These are phyloP conservation scores for Conopomorpha cramerella DNA, from an alignment of 1,140 invertebrate species.

Conservation along the genomic window DNA sequence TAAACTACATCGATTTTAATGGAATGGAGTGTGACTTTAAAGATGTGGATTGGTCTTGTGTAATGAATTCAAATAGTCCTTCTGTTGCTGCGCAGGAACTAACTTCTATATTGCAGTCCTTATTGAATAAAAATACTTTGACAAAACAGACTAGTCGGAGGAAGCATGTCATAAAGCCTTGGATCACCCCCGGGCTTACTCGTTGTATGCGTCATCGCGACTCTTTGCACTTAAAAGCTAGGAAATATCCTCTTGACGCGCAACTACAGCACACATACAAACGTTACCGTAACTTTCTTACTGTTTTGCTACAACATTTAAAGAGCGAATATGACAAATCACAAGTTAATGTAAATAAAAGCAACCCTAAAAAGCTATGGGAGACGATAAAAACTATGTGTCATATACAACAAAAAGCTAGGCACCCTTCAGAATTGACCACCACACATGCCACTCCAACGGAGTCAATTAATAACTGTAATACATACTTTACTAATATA, in stretches of 20 bases:
- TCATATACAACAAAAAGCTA: background rate
- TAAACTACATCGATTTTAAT: too few species aligned
- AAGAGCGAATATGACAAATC: background rate
- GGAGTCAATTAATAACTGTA: background rate
- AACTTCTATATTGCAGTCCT: background rate
- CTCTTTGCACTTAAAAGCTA: background rate
- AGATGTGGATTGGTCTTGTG: background rate
- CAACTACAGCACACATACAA: background rate
- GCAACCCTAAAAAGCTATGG: conserved; percentile 4
- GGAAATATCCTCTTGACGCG: background rate
- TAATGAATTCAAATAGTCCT: background rate
- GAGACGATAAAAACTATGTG: conserved; percentile 1
- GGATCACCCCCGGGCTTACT: conserved; percentile 1
- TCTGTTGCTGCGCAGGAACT: background rate
- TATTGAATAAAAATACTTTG: background rate
- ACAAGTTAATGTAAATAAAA: background rate
- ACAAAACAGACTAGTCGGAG: background rate
- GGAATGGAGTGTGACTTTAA: too few species aligned
- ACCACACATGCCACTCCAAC: background rate
- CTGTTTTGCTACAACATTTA: background rate
- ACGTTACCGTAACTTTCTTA: background rate
- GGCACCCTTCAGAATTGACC: background rate
- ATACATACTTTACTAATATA: background rate
- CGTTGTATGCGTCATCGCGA: background rate
- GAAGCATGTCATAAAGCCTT: background rate